Base-by-base conservation (phyloP, 1,140 invertebrate species). In the Plodia interpunctella region DNA sequence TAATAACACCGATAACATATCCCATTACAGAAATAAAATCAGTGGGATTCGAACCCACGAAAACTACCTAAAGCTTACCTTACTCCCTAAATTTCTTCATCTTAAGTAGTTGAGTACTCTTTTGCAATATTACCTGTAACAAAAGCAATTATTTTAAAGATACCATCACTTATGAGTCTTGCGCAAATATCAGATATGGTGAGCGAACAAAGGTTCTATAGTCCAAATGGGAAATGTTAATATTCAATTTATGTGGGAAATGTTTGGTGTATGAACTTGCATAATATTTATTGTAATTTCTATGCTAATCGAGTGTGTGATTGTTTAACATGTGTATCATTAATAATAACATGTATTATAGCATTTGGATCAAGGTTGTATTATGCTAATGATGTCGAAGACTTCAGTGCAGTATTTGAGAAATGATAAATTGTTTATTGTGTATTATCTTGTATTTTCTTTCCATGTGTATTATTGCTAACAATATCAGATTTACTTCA, bases 121-220 rank as follows among this genome's bases (percentile, higher is more conserved):
- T 65, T 61, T 59, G 38, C 59, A 63, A 70, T 44, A 62, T 57
- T 80, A 83, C 80, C 80, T 80, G 78, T 30, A 83, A 83, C 74
- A 83, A 75, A 74, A 77, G 72, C 68, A 68, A 77, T 82, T 80
- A 65, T 66, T 55, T 30, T 56, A 60, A 65, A 65, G 70, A 72
- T 72, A 72, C 62, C 62, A 64, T 60, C 63, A 38, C 25, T 20
- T 28, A 49, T 28, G 56, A 38, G 56, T 20, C 32, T 59, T 55
- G 55, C 63, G 60, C 59, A 61, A 57, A 54, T 53, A 9, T 53
- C 21, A 2, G 51, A 51, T 25, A 19, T 53, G 30, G 65, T 66
- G 58, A 60, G 65, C 55, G 55, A 50, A 66, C 57, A 66, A 66
- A 64, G 54, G 21, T 50, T 55, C 52, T 20, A 3, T 53, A 25